Evolutionary conservation across 2,113 vertebrate species (phyloP).

Genomic region (Pituophis catenifer): DNA sequence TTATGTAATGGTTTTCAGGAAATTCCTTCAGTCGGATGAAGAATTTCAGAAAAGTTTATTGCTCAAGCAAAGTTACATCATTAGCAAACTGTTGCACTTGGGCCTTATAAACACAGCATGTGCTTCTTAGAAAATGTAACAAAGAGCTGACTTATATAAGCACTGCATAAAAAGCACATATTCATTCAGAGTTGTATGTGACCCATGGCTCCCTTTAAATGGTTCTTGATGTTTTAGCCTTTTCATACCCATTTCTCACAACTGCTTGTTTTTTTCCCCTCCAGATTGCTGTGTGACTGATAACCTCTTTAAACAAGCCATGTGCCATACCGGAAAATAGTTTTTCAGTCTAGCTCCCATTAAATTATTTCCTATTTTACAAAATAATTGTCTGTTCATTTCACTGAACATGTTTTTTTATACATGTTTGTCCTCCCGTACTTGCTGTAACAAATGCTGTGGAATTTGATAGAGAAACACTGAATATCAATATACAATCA

Average conservation of each 20-base stretch:
- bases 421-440: too few species aligned
- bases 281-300: background rate
- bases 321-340: background rate
- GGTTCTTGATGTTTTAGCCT: background rate
- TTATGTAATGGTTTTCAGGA: slow-evolving; percentile 10
- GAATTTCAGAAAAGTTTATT: background rate
- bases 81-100: background rate
- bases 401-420: background rate
- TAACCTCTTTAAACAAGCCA: background rate
- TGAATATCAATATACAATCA: too few species aligned
- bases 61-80: background rate
- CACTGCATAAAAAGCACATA: background rate
- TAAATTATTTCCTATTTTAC: background rate
- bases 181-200: background rate
- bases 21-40: background rate
- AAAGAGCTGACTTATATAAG: background rate
- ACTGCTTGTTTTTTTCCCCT: background rate
- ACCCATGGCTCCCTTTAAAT: background rate
- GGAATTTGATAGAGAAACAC: background rate
- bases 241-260: background rate
- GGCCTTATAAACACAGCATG: background rate
- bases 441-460: background rate
- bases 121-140: background rate
- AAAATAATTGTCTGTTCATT: background rate
- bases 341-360: background rate